Conservation (phyloP, 2,113 vertebrate species). For the Paratilapia polleni region DNA sequence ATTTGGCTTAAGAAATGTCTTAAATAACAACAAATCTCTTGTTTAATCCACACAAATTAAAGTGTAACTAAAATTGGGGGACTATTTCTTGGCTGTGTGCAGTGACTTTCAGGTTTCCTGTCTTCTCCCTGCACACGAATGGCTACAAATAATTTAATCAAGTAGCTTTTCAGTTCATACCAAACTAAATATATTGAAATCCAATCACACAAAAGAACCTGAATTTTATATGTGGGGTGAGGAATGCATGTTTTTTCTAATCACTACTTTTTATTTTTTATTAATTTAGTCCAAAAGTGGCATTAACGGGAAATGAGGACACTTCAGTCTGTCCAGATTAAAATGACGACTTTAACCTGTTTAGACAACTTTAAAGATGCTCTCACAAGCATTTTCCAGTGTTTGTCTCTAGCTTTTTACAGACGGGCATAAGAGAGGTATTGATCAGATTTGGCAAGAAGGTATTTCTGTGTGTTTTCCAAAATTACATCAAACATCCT, state of each 20-base stretch:
- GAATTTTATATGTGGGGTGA: too few relatives aligned
- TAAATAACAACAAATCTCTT: too few relatives aligned
- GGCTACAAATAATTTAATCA: background rate
- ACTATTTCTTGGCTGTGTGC: fast-evolving
- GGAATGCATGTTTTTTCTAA: background rate
- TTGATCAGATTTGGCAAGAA: background rate
- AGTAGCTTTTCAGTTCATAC: too few relatives aligned
- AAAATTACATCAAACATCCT: background rate
- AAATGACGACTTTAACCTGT: background rate
- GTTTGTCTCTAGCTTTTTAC: background rate
- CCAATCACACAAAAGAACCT: too few relatives aligned
- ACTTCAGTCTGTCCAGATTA: too few relatives aligned
- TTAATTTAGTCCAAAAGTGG: background rate
- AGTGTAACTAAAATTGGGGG: fast-evolving
- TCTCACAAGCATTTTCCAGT: background rate
- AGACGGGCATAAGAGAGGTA: fast-evolving
- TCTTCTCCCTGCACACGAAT: background rate
- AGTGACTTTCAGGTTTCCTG: too few relatives aligned
- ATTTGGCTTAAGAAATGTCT: background rate
- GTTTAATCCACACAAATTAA: background rate
- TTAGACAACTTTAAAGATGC: background rate
- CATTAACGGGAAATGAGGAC: fast-evolving
- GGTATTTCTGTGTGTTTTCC: background rate
- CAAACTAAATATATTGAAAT: background rate
- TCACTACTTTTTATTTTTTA: too few relatives aligned